phyloP scores from a whole-genome alignment of 2,888 invertebrate genomes.

The Acleris emargana region DNA sequence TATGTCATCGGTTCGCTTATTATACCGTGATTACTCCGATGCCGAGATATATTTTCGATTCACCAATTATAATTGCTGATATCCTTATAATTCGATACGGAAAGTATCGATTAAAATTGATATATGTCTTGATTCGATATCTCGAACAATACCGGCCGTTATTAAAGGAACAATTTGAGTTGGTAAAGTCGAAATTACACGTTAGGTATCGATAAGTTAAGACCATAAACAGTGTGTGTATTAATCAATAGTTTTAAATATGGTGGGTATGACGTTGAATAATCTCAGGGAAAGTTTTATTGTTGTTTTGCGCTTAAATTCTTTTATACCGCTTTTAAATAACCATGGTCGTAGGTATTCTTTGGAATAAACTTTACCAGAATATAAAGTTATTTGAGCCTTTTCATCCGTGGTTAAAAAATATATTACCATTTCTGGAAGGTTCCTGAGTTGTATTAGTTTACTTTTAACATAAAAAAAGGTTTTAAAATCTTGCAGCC shows the following conservation, averaged over 20 bases:
- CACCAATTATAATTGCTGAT: constrained; percentile 31
- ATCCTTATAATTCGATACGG: constrained; percentile 23
- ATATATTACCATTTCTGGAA: too few species aligned
- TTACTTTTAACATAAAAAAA: too few species aligned
- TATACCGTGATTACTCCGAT: constrained; percentile 8
- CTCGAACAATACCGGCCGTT: constrained; percentile 18
- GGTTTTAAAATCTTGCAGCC: too few species aligned
- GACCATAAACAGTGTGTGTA: constrained; percentile 23
- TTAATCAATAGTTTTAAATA: constrained; percentile 28
- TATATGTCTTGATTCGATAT: constrained; percentile 34
- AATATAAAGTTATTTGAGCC: too few species aligned
- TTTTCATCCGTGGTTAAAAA: too few species aligned
- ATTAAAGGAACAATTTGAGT: constrained; percentile 6
- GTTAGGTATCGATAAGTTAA: constrained; percentile 8
- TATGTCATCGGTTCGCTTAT: constrained; percentile 17
- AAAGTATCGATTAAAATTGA: constrained; percentile 31
- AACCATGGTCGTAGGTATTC: too few species aligned
- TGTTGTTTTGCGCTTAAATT: background rate
- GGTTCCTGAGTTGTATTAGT: too few species aligned
- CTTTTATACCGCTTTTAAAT: background rate
- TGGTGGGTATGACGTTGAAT: background rate
- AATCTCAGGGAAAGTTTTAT: background rate
- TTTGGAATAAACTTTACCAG: too few species aligned
- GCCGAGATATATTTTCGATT: constrained; percentile 20
- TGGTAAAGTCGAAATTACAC: constrained; percentile 14